A percentile compares a stretch with the other conserved stretches of the same genome.
These are phyloP conservation scores for Cygnus buccinator DNA, from an alignment of 2,113 vertebrate species.

Conservation along the genomic window DNA sequence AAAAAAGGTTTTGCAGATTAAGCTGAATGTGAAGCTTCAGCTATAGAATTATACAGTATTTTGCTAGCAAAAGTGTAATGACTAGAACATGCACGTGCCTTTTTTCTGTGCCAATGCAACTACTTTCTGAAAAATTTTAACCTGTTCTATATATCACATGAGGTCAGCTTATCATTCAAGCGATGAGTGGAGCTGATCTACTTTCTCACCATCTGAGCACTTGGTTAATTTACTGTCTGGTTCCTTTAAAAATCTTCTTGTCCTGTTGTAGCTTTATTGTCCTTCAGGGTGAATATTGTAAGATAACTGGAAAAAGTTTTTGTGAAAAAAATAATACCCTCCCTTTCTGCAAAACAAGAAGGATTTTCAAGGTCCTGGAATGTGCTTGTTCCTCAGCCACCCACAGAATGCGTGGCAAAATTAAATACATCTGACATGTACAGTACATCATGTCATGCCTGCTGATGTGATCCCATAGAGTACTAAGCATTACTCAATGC, in stretches of 20 bases:
- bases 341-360: slow-evolving; percentile 11
- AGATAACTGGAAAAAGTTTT: neutral
- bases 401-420: slow-evolving; percentile 45
- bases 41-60: slow-evolving; percentile 22
- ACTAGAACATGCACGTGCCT: neutral
- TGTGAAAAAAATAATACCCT: neutral
- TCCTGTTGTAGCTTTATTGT: neutral
- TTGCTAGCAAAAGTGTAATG: slow-evolving; percentile 5
- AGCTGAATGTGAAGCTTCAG: slow-evolving; percentile 40
- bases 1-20: slow-evolving; percentile 56
- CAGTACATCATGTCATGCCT: slow-evolving; percentile 22
- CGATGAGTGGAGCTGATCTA: neutral
- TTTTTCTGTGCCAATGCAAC: neutral
- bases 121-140: neutral
- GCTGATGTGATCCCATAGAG: neutral
- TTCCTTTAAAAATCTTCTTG: neutral
- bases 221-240: neutral
- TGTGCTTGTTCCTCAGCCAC: slow-evolving; percentile 22
- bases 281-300: neutral
- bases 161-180: neutral
- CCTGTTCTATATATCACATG: neutral
- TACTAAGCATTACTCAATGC: slow-evolving; percentile 7
- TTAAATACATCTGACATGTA: slow-evolving; percentile 32
- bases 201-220: neutral
- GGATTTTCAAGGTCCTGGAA: slow-evolving; percentile 26